Evolutionary conservation across 2,797 vertebrate genomes (phyloP).

Genomic region (Gallinago stenura): DNA sequence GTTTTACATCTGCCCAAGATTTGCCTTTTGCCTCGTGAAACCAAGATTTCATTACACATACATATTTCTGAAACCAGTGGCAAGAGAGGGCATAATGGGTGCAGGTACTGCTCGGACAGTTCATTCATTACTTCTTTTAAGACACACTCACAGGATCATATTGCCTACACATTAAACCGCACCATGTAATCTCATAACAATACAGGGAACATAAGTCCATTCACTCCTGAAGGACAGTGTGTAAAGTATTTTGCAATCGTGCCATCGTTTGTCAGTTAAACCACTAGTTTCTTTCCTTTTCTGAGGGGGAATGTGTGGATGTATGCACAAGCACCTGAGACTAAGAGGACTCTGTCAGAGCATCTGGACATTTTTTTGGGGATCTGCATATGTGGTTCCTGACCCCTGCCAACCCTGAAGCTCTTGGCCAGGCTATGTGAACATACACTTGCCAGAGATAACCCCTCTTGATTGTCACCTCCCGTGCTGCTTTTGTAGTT

Average conservation of each 20-base stretch:
- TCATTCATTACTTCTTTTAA: not conserved
- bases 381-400: not conserved
- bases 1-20: not conserved
- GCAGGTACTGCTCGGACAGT: not conserved
- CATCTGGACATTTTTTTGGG: not conserved
- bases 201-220: accelerated
- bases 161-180: not conserved
- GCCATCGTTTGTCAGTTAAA: not conserved
- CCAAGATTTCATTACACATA: not conserved
- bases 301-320: not conserved
- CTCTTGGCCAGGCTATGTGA: not conserved
- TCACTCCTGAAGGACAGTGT: not conserved
- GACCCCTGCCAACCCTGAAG: not conserved
- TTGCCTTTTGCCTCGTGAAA: not conserved
- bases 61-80: not conserved
- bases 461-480: not conserved
- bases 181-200: not conserved
- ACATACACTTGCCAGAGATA: not conserved
- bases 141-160: not conserved
- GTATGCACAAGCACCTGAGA: not conserved
- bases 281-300: not conserved
- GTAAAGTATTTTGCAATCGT: not conserved
- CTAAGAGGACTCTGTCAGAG: not conserved
- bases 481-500: not conserved
- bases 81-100: not conserved